Evolutionary conservation across 2,113 vertebrate genomes (phyloP), one percentile per base, ranked within the genome.

Genomic region (Cyanoderma ruficeps): DNA sequence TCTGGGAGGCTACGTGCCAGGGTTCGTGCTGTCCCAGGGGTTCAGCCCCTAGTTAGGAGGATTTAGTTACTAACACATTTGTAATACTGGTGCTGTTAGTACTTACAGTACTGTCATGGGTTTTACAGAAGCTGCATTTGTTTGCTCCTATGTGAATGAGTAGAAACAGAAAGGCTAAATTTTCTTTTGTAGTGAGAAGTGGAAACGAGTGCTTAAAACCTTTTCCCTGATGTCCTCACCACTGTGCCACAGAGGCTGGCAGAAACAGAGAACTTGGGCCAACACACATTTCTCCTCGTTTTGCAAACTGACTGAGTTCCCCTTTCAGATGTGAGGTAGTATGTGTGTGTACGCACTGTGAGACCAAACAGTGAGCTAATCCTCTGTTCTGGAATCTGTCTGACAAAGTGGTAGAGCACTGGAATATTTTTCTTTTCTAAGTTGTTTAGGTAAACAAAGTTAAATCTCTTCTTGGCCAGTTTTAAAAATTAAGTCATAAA

Each of bases 391-490:
- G 71, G 75, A 90, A 87, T 75, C 65, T 7, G 3, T 69, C 68
- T 92, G 83, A 91, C 76, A 69, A 84, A 74, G 15, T 42, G 80
- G 75, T 69, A 96, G 64, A 72, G 56, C 22, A 60, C 28, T 33
- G 41, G 86, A 64, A 75, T 37, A 8, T 93, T 93, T 81, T 94
- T 67, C 42, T 49, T 85, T 80, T 87, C 44, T 65, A 84, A 92
- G 78, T 59, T 89, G 39, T 93, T 93, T 82, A 61, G 92, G 71
- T 94, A 93, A 96, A 91, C 2, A 27, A 59, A 96, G 97, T 84
- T 33, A 70, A 96, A 87, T 88, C 72, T 88, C 59, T 59, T 90
- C 49, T 81, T 75, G 84, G 84, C 65, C 52, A 37, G 53, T 74
- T 81, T 84, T 81, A 90, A 94, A 95, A 63, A 65, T 67, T 84